Evolutionary conservation across 2,113 vertebrate species (phyloP), one percentile per base, ranked within the genome.

Genomic region (Trichechus manatus): DNA sequence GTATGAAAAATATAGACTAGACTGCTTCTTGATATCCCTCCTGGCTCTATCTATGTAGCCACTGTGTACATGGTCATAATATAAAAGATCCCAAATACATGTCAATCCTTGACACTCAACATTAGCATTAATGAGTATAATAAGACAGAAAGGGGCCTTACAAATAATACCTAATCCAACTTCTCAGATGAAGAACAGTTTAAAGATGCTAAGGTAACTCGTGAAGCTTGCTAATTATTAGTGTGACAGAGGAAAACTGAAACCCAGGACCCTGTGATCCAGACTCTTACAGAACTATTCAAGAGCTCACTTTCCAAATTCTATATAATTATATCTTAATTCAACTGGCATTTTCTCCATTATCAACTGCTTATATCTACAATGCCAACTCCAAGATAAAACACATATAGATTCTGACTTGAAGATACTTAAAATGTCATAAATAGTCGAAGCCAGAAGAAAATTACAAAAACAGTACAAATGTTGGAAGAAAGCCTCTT

Each of bases 251-350:
- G 25, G 31, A 91, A 96, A 95, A 95, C 15, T 64, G 64, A 94
- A 93, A 89, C 44, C 53, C 56, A 87, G 78, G 53, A 70, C 42
- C 33, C 17, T 74, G 31, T 86, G 50, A 80, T 20, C 56, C 42
- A 84, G 47, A 86, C 66, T 68, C 31, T 11, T 47, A 91, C 8
- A 78, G 25, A 86, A 82, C 61, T 25, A 63, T 42, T 78, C 5
- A 87, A 75, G 66, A 87, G 66, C 19, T 91, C 9, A 66, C 17
- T 42, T 85, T 47, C 93, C 85, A 80, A 95, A 84, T 94, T 89
- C 15, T 95, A 33, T 56, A 47, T 72, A 89, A 85, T 93, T 92
- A 87, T 36, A 92, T 59, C 77, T 90, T 86, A 8, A 86, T 66
- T 87, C 33, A 86, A 77, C 15, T 68, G 47, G 17, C 39, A 86